These are phyloP conservation scores for Rhincodon typus DNA, from an alignment of 2,797 vertebrate species.

Conservation along the genomic window DNA sequence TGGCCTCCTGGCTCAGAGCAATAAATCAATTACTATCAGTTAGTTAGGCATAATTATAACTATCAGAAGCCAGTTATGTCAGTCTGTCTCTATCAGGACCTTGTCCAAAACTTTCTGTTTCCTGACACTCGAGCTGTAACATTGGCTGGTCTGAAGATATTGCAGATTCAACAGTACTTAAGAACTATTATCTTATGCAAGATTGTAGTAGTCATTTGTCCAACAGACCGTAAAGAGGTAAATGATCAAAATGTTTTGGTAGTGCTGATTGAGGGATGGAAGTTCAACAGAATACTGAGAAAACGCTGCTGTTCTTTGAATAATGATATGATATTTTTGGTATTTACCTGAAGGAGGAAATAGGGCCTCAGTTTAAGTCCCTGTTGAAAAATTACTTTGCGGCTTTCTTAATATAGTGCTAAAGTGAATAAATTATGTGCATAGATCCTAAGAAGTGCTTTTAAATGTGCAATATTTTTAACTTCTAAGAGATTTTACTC, in stretches of 20 bases:
- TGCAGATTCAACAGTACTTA: too few relatives aligned
- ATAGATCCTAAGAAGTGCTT: too few relatives aligned
- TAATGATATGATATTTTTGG: background rate
- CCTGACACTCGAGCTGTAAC: too few relatives aligned
- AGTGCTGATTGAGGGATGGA: too few relatives aligned
- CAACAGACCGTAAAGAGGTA: background rate
- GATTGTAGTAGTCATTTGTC: background rate
- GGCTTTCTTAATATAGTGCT: background rate
- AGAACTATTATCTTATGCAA: too few relatives aligned
- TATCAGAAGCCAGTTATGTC: too few relatives aligned
- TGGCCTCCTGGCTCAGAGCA: too few relatives aligned
- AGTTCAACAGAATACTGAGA: background rate
- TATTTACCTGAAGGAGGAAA: background rate
- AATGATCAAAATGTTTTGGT: background rate
- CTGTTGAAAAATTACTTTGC: background rate
- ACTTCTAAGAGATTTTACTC: background rate
- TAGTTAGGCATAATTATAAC: too few relatives aligned
- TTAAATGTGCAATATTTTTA: background rate
- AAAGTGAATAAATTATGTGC: background rate
- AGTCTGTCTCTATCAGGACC: too few relatives aligned
- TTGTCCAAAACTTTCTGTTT: too few relatives aligned
- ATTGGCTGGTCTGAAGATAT: too few relatives aligned
- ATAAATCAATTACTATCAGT: too few relatives aligned
- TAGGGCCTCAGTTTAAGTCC: background rate
- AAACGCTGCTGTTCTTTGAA: background rate